Evolutionary conservation across 2,888 invertebrate species (phyloP), one percentile per base, ranked within the genome.

Genomic region (Laothoe populi): DNA sequence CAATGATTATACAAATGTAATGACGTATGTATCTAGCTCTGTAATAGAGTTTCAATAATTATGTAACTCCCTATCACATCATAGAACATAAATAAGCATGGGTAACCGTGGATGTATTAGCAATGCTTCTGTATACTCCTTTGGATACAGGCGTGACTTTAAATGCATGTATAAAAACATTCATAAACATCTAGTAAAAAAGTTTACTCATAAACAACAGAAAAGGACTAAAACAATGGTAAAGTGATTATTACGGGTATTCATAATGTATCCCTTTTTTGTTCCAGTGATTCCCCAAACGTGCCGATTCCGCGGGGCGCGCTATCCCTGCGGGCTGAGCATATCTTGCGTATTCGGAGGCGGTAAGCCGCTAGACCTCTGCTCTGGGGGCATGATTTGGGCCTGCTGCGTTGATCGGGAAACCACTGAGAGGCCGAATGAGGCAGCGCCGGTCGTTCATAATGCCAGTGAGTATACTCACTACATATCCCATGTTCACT

Each of bases 381-480:
- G 98, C 84, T 97, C 97, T 11, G 98, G 98, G 23, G 98, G 98
- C 60, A 96, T 98, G 95, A 97, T 98, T 73, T 98, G 98, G 98
- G 96, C 97, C 4, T 98, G 98, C 84, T 98, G 98, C 80, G 96
- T 98, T 10, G 97, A 97, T 83, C 94, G 95, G 68, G 96, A 96
- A 13, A 86, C 81, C 76, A 94, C 93, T 42, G 85, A 94, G 79
- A 81, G 88, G 83, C 87, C 95, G 70, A 81, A 90, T 46, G 95
- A 95, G 73, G 87, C 94, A 16, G 95, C 95, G 23, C 93, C 93
- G 0, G 93, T 96, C 19, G 94, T 97, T 1, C 96, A 97, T 83
- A 97, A 97, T 83, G 97, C 97, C 80, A 97, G 98, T 98, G 94
- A 97, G 97, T 96, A 81, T 38, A 8, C 13, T 0, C 10, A 13